These are phyloP conservation scores for Pterostichus niger DNA, from an alignment of 2,888 invertebrate genomes.

Conservation along the genomic window DNA sequence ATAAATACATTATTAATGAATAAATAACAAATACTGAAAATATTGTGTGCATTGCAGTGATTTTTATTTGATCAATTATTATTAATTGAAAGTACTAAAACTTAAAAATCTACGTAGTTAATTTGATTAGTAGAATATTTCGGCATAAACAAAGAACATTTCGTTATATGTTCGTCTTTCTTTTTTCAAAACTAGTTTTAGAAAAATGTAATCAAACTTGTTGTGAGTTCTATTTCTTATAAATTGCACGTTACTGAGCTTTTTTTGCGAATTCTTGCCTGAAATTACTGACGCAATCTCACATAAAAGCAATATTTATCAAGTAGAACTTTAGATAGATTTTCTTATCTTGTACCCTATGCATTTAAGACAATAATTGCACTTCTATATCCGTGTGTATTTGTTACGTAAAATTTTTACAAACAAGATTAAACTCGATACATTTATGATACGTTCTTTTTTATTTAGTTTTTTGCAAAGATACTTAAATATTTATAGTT, in stretches of 20 bases:
- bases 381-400: not conserved
- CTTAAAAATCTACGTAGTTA: conserved; percentile 35
- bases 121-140: conserved; percentile 8
- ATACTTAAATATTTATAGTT: conserved; percentile 21
- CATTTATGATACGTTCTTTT: not conserved
- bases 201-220: conserved; percentile 4
- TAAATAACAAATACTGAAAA: conserved; percentile 13
- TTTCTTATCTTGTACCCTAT: not conserved
- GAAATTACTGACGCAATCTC: conserved; percentile 8
- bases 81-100: conserved; percentile 10
- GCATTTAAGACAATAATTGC: not conserved
- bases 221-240: conserved; percentile 8
- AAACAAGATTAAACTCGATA: conserved; percentile 37
- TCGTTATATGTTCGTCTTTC: not conserved
- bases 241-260: not conserved
- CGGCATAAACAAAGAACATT: not conserved
- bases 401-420: conserved; percentile 54
- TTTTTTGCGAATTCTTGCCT: conserved; percentile 1
- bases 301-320: conserved; percentile 10
- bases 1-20: too few species aligned
- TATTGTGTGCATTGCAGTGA: conserved; percentile 18
- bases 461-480: conserved; percentile 1
- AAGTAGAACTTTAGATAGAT: conserved; percentile 3
- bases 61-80: conserved; percentile 30
- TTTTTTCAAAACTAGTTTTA: conserved; percentile 18